Conservation (phyloP, 37 sponge, comb jelly and placozoan species). For the Halisarca cf. caerulea region DNA sequence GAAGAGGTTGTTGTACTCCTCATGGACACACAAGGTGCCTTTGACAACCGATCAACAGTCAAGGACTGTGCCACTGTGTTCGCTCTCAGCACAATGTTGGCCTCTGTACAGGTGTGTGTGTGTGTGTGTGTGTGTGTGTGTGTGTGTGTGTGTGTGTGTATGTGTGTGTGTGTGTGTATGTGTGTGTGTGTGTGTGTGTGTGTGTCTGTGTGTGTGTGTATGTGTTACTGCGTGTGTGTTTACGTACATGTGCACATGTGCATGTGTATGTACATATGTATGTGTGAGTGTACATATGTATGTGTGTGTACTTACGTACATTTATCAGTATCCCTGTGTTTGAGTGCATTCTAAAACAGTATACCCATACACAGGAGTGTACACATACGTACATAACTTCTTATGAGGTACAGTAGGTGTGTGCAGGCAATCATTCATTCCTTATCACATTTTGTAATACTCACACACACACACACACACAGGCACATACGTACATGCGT, state of each 20-base stretch:
- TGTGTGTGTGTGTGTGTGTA: constrained; percentile 11
- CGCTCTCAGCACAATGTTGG: constrained; percentile 97
- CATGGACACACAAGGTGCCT: constrained; percentile 99
- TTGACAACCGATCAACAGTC: constrained; percentile 94
- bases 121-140: not conserved
- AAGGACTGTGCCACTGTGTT: constrained; percentile 97
- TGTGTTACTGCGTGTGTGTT: not conserved
- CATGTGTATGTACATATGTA: not conserved
- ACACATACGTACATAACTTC: no score
- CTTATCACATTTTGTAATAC: not conserved
- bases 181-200: not conserved
- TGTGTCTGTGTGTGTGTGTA: not conserved
- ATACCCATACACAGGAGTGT: no score
- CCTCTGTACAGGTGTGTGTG: constrained; percentile 76
- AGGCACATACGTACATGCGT: no score
- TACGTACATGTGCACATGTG: constrained; percentile 5
- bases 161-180: not conserved
- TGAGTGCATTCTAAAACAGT: no score
- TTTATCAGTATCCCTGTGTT: no score
- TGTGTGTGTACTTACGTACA: not conserved
- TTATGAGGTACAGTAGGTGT: no score
- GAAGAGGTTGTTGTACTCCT: constrained; percentile 93
- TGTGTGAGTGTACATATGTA: not conserved
- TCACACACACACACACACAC: no score
- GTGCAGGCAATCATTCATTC: no score